Evolutionary conservation across 2,888 invertebrate genomes (phyloP).

Genomic region (Metalampra italica): DNA sequence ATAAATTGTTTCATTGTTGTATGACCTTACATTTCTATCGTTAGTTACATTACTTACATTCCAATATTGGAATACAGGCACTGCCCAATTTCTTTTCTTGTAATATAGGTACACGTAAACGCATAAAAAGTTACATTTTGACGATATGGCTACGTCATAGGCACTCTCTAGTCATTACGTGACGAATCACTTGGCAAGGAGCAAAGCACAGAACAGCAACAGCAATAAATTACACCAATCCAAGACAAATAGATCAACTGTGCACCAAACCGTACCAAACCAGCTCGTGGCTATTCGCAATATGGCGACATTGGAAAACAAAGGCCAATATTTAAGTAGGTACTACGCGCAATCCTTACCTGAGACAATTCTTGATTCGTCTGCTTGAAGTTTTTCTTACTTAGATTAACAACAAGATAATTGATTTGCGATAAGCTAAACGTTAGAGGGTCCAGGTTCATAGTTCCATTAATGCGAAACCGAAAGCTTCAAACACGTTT

Average conservation of each 20-base stretch:
- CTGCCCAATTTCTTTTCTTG: too few relatives aligned
- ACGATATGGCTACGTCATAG: not conserved
- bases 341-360: slow-evolving; percentile 79
- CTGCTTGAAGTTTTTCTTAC: slow-evolving; percentile 96
- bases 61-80: too few relatives aligned
- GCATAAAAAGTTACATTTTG: not conserved
- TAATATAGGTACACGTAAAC: too few relatives aligned
- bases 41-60: too few relatives aligned
- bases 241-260: slow-evolving; percentile 16
- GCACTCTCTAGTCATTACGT: slow-evolving; percentile 10
- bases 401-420: slow-evolving; percentile 97
- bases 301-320: slow-evolving; percentile 72
- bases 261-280: not conserved
- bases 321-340: slow-evolving; percentile 29
- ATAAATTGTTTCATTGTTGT: too few relatives aligned
- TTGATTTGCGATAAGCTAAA: slow-evolving; percentile 99
- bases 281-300: slow-evolving; percentile 45
- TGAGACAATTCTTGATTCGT: slow-evolving; percentile 92
- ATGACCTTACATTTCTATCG: too few relatives aligned
- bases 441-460: slow-evolving; percentile 99
- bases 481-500: slow-evolving; percentile 97
- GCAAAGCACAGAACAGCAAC: slow-evolving; percentile 17
- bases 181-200: slow-evolving; percentile 25
- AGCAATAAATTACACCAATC: slow-evolving; percentile 19
- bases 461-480: slow-evolving; percentile 95